Evolutionary conservation across 2,797 vertebrate species (phyloP).

Genomic region (Sternotherus odoratus): DNA sequence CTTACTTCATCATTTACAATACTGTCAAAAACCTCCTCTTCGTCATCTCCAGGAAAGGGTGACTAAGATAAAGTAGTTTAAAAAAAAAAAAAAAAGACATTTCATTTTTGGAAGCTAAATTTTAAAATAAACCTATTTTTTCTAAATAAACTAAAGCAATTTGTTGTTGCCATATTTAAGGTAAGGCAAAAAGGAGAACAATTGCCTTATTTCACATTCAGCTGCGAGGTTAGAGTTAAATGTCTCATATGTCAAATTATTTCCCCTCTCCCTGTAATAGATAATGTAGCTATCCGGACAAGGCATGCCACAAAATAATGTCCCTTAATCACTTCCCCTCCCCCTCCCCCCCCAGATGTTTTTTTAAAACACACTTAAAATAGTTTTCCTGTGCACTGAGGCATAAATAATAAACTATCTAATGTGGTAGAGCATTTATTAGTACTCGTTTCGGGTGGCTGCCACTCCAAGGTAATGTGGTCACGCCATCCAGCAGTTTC

Average conservation of each 20-base stretch:
- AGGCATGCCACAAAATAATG: not conserved
- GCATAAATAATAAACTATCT: not conserved
- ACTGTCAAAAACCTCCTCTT: constrained; percentile 99
- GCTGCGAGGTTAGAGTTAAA: not conserved
- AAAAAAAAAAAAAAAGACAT: not conserved
- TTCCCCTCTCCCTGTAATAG: not conserved
- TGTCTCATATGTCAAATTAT: not conserved
- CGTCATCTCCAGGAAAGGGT: constrained; percentile 97
- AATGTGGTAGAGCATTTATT: not conserved
- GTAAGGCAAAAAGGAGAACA: not conserved
- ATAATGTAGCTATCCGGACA: not conserved
- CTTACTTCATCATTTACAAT: constrained; percentile 99
- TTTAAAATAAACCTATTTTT: not conserved
- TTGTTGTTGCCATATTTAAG: not conserved
- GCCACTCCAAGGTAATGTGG: fast-evolving
- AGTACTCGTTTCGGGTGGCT: not conserved
- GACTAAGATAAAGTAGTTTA: constrained; percentile 82
- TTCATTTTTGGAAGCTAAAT: not conserved
- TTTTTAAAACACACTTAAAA: not conserved
- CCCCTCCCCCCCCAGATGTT: too few relatives aligned
- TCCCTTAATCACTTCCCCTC: too few relatives aligned
- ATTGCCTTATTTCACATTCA: not conserved
- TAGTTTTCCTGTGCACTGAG: not conserved
- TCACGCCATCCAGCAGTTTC: not conserved
- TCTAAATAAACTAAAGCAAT: not conserved